Evolutionary conservation across 1,140 invertebrate genomes (phyloP), one percentile per base, ranked within the genome.

Genomic region (Homalodisca vitripennis): DNA sequence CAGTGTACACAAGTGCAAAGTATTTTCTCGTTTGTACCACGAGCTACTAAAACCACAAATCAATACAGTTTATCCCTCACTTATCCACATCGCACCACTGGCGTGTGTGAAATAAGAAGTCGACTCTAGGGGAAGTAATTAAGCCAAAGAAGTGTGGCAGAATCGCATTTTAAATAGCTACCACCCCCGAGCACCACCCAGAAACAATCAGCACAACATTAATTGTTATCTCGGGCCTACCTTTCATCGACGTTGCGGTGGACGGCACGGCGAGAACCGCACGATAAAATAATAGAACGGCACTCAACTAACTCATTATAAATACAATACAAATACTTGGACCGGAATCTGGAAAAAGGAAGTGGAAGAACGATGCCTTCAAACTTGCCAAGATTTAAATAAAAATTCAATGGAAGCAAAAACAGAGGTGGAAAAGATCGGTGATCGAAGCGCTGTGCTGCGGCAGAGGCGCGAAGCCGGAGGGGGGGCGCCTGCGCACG

Each of bases 281-380:
- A 51, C 48, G 22, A 14, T 20, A n/a, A 22, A 51, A 51, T 51
- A 51, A 51, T 51, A 51, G n/a, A n/a, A n/a, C n/a, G n/a, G 22
- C 55, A 60, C 55, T 60, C 55, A 26, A 60, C 55, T 60, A 60
- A 60, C 55, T 60, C 55, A 60, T 60, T 60, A 60, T 27, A 60
- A 24, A 60, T 60, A 60, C 55, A 60, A 60, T 30, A 60, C 48
- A 51, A 51, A 51, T 27, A 53, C 55, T 27, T 24, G 24, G 55
- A 60, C 55, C 55, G 55, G 48, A 51, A 51, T 51, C 48, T 51
- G 48, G 48, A 51, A 51, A 51, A 51, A 51, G 48, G 48, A 60
- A 30, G 24, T 30, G 55, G 24, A 60, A 26, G 55, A 26, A 60
- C 55, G 27, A 24, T 12, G 55, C 55, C 48, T 60, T 27, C 55